These are phyloP conservation scores for Karalla daura DNA, from an alignment of 2,797 vertebrate genomes.

Conservation along the genomic window DNA sequence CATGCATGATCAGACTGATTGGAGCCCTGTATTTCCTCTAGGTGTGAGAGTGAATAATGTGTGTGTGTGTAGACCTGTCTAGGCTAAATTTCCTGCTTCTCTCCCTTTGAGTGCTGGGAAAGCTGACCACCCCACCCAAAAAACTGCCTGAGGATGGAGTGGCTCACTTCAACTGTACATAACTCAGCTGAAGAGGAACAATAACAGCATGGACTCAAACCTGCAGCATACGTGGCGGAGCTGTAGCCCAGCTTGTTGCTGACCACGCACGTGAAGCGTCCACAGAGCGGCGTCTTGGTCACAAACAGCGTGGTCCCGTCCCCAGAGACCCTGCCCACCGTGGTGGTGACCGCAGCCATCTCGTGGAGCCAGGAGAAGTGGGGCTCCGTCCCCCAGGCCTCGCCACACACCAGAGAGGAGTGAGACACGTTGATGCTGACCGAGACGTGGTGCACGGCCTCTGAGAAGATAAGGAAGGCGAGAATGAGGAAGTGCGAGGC, in stretches of 20 bases:
- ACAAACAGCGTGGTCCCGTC: slow-evolving; percentile 72
- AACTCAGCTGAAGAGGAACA: too few relatives aligned
- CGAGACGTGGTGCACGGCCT: slow-evolving; percentile 81
- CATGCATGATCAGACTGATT: too few relatives aligned
- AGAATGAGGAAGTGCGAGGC: slow-evolving; percentile 13
- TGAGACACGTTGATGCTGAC: slow-evolving; percentile 83
- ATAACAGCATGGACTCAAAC: slow-evolving; percentile 34
- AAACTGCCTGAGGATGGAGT: too few relatives aligned
- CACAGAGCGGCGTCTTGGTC: slow-evolving; percentile 71
- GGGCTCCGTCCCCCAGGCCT: slow-evolving; percentile 84
- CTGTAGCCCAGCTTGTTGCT: slow-evolving; percentile 81
- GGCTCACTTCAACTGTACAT: neutral
- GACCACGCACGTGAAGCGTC: slow-evolving; percentile 84
- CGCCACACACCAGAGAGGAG: slow-evolving; percentile 78
- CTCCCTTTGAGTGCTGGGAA: too few relatives aligned
- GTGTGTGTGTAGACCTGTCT: too few relatives aligned
- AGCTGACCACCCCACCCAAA: too few relatives aligned
- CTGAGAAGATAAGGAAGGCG: slow-evolving; percentile 60
- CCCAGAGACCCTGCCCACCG: slow-evolving; percentile 70
- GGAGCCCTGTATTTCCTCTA: too few relatives aligned
- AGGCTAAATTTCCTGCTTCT: too few relatives aligned
- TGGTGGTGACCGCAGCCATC: slow-evolving; percentile 52
- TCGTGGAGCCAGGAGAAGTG: slow-evolving; percentile 84
- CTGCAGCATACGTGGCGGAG: slow-evolving; percentile 79
- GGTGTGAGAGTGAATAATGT: too few relatives aligned